Evolutionary conservation across 2,888 invertebrate species (phyloP), one percentile per base, ranked within the genome.

Genomic region (Ormia ochracea): DNA sequence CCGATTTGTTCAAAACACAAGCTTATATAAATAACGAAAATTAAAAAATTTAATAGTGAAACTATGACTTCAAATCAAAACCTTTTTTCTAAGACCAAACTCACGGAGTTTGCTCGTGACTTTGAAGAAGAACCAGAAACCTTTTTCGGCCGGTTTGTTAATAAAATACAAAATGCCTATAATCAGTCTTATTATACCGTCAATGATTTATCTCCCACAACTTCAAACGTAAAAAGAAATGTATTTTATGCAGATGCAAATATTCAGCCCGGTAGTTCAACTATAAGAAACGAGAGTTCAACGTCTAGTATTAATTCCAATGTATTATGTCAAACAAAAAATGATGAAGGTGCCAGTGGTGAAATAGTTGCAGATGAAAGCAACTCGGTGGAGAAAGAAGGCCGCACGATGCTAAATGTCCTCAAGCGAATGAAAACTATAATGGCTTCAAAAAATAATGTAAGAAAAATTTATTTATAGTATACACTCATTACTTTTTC

Each of bases 371-470:
- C 83, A 3, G 81, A 83, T 4, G 87, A 88, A 3, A 84, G 80
- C n/a, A 89, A 87, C 70, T 81, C 84, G 33, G 81, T 75, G 9
- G 87, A 86, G 72, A 86, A 83, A 77, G 85, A 87, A 50, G 89
- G 87, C 0, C 85, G 89, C 38, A 96, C 94, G 87, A 91, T 97
- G 84, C 94, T 95, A 0, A 96, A 95, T 91, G 96, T 98, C 78
- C 90, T 98, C 19, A 94, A 94, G 85, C 92, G 97, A 84, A 96
- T 98, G 59, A 96, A 96, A 86, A 96, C 94, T 88, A 93, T 97
- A 59, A 91, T 97, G 50, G 96, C 95, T n/a, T 89, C 94, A 66
- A 94, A 94, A 84, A 94, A 93, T 84, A 93, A 92, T 86, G 96
- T 96, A 91, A 91, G 93, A 38, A 48, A 19, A 36, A 17, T 72